Evolutionary conservation across 2,888 invertebrate species (phyloP).

Genomic region (Leptinotarsa haldemani): DNA sequence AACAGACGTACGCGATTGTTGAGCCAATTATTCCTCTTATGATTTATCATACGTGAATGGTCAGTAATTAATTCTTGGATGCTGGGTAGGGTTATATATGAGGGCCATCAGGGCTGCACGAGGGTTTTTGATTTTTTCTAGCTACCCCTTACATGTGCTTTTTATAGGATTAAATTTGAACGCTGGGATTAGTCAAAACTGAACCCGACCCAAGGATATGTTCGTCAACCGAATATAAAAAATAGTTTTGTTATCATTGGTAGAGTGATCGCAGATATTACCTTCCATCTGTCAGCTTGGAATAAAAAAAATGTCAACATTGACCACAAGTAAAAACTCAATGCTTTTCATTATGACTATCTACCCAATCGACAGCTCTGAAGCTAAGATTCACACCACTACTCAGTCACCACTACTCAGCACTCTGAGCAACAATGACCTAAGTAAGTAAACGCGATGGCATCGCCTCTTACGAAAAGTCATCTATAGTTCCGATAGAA

Average conservation of each 20-base stretch:
- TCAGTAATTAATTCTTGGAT: constrained; percentile 52
- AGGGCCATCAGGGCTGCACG: neutral
- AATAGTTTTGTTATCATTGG: neutral
- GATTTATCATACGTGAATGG: constrained; percentile 56
- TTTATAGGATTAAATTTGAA: neutral
- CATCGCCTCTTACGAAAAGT: too few species aligned
- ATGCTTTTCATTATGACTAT: too few species aligned
- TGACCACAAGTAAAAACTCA: too few species aligned
- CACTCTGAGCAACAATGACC: too few species aligned
- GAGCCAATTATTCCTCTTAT: constrained; percentile 56
- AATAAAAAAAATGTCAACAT: too few species aligned
- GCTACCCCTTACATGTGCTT: neutral
- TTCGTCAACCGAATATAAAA: neutral
- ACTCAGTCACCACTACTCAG: too few species aligned
- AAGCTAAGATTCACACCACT: too few species aligned
- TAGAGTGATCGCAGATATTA: too few species aligned
- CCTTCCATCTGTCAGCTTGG: too few species aligned
- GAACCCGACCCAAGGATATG: neutral
- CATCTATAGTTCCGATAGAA: too few species aligned
- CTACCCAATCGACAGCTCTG: too few species aligned
- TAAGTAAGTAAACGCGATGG: too few species aligned
- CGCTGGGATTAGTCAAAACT: neutral
- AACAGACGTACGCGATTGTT: constrained; percentile 17
- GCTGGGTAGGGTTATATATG: neutral
- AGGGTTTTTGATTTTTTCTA: constrained; percentile 4